Percentiles rank a stretch among this genome's conserved stretches.
These are phyloP conservation scores for Acrobasis repandana DNA, from an alignment of 2,888 invertebrate genomes.

Conservation along the genomic window DNA sequence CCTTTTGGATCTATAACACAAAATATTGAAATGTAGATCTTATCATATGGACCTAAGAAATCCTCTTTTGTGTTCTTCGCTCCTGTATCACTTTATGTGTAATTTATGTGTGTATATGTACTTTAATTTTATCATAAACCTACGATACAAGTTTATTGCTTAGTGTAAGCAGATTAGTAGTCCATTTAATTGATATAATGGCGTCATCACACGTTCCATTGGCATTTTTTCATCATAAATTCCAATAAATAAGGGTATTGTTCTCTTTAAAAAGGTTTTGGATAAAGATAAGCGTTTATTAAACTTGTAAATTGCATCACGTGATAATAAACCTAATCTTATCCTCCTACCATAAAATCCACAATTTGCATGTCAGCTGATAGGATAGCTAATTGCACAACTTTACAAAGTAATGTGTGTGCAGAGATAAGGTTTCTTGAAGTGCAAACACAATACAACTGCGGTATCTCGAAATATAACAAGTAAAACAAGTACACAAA, in stretches of 20 bases:
- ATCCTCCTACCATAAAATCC: constrained; percentile 12
- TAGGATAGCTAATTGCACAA: constrained; percentile 11
- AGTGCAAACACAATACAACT: not conserved
- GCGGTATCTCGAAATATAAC: not conserved
- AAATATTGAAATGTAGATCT: no score
- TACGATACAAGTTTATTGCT: no score
- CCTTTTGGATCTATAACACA: no score
- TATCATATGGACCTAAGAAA: no score
- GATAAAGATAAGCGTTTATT: not conserved
- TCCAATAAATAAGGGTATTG: not conserved
- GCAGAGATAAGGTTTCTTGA: not conserved
- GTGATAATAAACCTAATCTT: constrained; percentile 4
- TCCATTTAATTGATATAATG: no score
- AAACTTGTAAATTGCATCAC: not conserved
- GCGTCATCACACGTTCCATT: no score
- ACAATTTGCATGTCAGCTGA: constrained; percentile 20
- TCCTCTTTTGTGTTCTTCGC: no score
- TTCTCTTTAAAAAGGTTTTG: not conserved
- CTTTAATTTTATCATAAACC: no score
- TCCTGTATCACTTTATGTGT: no score
- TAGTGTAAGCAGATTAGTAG: no score
- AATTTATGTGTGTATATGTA: no score
- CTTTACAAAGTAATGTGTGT: not conserved
- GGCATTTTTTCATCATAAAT: not conserved
- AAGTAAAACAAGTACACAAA: no score